These are phyloP conservation scores for Cantharis nigra DNA, from an alignment of 2,888 invertebrate species.

Conservation along the genomic window DNA sequence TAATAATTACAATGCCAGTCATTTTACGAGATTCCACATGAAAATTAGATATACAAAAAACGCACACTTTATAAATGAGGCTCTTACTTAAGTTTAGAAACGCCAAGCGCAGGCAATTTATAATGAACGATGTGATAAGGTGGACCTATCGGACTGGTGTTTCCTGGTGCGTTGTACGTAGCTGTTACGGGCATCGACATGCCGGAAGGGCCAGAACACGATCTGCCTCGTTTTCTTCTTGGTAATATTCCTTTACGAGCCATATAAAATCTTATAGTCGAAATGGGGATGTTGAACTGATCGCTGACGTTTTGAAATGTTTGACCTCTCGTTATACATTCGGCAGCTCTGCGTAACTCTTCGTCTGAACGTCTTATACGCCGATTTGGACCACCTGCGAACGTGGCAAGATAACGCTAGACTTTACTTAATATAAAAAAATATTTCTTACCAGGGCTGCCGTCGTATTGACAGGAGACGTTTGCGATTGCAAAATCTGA, in stretches of 20 bases:
- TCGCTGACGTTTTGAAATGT: slow-evolving; percentile 88
- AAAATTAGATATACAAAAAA: neutral
- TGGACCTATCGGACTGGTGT: slow-evolving; percentile 70
- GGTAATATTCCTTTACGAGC: slow-evolving; percentile 83
- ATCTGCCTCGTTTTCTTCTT: slow-evolving; percentile 74
- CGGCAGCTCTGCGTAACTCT: slow-evolving; percentile 78
- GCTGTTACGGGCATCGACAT: slow-evolving; percentile 47
- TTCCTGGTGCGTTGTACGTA: slow-evolving; percentile 54
- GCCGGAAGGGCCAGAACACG: slow-evolving; percentile 59
- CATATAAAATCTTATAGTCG: slow-evolving; percentile 87
- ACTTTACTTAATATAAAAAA: neutral
- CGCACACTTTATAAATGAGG: neutral
- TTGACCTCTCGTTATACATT: slow-evolving; percentile 83
- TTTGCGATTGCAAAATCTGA: slow-evolving; percentile 63
- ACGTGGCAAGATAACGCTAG: neutral
- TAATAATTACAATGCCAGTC: slow-evolving; percentile 9
- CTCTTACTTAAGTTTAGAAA: slow-evolving; percentile 56
- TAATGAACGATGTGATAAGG: slow-evolving; percentile 78
- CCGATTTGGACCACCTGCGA: slow-evolving; percentile 45
- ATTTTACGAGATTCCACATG: slow-evolving; percentile 2
- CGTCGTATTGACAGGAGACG: slow-evolving; percentile 68
- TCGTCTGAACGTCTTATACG: slow-evolving; percentile 77
- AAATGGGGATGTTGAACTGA: slow-evolving; percentile 86
- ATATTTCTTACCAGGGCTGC: slow-evolving; percentile 45
- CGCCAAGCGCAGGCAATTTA: slow-evolving; percentile 69